Evolutionary conservation across 2,888 invertebrate species (phyloP).

Genomic region (Cyclophora punctaria): DNA sequence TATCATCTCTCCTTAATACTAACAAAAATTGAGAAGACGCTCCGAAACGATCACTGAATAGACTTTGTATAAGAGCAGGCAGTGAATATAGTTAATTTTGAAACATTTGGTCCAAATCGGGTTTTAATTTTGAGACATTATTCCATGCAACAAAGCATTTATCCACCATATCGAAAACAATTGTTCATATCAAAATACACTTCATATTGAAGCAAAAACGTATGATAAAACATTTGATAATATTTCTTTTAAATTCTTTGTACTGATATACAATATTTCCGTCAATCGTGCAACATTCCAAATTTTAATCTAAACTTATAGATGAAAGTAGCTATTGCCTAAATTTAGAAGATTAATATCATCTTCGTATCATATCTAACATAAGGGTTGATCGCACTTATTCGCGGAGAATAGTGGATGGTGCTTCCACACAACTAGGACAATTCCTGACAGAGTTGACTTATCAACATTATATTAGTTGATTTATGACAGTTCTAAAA

Average conservation of each 20-base stretch:
- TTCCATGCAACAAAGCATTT: background rate
- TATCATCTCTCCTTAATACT: conserved; percentile 2
- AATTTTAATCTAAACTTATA: conserved; percentile 52
- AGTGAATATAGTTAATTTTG: conserved; percentile 30
- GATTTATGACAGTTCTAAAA: too few species aligned
- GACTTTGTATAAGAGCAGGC: conserved; percentile 20
- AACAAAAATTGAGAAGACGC: conserved; percentile 1
- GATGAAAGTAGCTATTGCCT: conserved; percentile 47
- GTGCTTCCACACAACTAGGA: background rate
- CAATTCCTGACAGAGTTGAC: background rate
- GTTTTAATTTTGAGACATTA: conserved; percentile 15
- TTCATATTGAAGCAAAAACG: conserved; percentile 46
- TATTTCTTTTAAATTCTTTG: conserved; percentile 53
- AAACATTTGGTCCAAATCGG: conserved; percentile 51
- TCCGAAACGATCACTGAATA: background rate
- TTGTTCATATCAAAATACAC: conserved; percentile 64
- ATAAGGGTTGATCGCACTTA: conserved; percentile 33
- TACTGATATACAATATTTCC: conserved; percentile 68
- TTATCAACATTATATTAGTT: too few species aligned
- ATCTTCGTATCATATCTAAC: conserved; percentile 18
- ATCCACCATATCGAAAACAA: conserved; percentile 38
- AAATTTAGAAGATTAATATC: conserved; percentile 35
- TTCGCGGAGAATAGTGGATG: conserved; percentile 7
- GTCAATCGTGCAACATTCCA: conserved; percentile 41
- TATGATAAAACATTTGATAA: conserved; percentile 37